Percentiles rank a stretch among this genome's conserved stretches.
phyloP scores from a whole-genome alignment of 1,140 invertebrate genomes.

The Micrasema longulum region DNA sequence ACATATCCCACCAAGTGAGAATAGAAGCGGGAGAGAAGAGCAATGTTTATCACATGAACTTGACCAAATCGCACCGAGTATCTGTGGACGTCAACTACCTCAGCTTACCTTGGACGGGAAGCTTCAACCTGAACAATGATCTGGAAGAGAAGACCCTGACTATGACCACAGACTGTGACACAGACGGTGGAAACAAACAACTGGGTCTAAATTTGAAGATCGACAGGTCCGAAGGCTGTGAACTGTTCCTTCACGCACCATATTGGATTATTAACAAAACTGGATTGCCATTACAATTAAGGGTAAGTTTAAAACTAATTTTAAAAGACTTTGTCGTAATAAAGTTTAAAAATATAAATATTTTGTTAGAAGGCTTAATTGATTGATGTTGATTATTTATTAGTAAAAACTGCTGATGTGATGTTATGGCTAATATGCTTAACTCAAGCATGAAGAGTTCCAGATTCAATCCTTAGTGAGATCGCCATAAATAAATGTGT shows the following conservation, averaged over 20 bases:
- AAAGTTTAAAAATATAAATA: too few relatives aligned
- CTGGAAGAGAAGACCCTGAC: conserved; percentile 73
- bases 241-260: conserved; percentile 81
- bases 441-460: too few relatives aligned
- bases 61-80: conserved; percentile 71
- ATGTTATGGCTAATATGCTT: too few relatives aligned
- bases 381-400: too few relatives aligned
- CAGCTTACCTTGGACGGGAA: conserved; percentile 77
- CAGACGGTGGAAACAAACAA: conserved; percentile 75
- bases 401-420: too few relatives aligned
- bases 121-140: conserved; percentile 76
- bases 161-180: conserved; percentile 76
- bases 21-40: conserved; percentile 80
- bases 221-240: conserved; percentile 71
- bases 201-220: conserved; percentile 76
- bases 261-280: conserved; percentile 96
- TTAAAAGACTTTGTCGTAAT: too few relatives aligned
- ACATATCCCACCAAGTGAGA: conserved; percentile 68
- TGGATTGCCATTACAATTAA: conserved; percentile 79
- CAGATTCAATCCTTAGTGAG: too few relatives aligned
- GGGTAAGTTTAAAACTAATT: conserved; percentile 70
- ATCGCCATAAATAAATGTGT: too few relatives aligned
- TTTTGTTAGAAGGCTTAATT: too few relatives aligned
- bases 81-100: conserved; percentile 78
- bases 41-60: conserved; percentile 75